These are phyloP conservation scores for Siderastrea siderea DNA, from an alignment of 92 coral and sea anemone genomes.

Conservation along the genomic window DNA sequence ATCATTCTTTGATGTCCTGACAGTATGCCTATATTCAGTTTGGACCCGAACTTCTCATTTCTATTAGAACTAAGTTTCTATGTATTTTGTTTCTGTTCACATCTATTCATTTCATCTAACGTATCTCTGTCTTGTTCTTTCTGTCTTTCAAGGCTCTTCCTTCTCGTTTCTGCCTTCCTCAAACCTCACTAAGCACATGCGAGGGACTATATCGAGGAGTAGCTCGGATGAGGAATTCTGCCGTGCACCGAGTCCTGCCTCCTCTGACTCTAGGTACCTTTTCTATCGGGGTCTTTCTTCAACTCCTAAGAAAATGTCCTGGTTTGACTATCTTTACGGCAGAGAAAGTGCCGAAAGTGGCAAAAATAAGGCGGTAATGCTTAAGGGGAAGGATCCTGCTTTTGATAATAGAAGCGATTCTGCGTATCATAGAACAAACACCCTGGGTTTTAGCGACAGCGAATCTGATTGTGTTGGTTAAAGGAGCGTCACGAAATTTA, in stretches of 20 bases:
- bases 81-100: neutral
- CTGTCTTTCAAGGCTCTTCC: slow-evolving; percentile 35
- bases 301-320: slow-evolving; percentile 61
- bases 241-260: slow-evolving; percentile 7
- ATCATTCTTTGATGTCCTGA: no score
- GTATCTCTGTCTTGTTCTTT: neutral
- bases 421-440: neutral
- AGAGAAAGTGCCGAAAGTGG: slow-evolving; percentile 32
- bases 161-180: neutral
- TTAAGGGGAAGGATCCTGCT: neutral
- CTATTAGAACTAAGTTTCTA: no score
- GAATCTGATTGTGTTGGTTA: neutral
- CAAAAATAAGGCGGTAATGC: neutral
- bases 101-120: neutral
- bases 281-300: slow-evolving; percentile 75
- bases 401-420: neutral
- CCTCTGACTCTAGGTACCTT: slow-evolving; percentile 53
- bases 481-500: neutral
- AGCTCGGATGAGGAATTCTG: slow-evolving; percentile 25
- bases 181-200: neutral
- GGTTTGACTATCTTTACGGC: slow-evolving; percentile 66
- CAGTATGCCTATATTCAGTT: no score
- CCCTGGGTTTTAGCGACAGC: neutral
- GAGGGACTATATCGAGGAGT: slow-evolving; percentile 8
- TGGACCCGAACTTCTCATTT: no score